Evolutionary conservation across 2,113 vertebrate species (phyloP).

Genomic region (Antechinus flavipes): DNA sequence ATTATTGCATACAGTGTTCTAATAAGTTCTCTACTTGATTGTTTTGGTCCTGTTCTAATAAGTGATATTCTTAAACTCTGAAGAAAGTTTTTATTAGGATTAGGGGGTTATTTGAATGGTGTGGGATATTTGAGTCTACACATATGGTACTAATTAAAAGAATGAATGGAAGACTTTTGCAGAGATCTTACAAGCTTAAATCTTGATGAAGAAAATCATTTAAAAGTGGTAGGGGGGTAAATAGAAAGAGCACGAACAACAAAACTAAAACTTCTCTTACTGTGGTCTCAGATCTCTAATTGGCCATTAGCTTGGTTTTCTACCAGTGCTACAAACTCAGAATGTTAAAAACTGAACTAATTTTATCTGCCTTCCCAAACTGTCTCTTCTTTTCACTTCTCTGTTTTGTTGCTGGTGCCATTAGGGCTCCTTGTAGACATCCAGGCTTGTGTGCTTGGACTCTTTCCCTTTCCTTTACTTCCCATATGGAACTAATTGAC

Average conservation of each 20-base stretch:
- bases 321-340: neutral
- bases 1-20: conserved; percentile 13
- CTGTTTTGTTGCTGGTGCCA: neutral
- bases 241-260: neutral
- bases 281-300: neutral
- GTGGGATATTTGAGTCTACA: neutral
- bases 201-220: neutral
- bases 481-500: neutral
- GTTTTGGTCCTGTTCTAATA: neutral
- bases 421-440: neutral
- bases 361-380: neutral
- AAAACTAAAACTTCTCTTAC: neutral
- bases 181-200: neutral
- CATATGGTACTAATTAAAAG: neutral
- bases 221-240: neutral
- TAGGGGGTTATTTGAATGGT: neutral
- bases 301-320: neutral
- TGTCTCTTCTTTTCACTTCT: neutral
- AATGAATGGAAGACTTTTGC: neutral
- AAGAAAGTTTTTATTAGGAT: conserved; percentile 41
- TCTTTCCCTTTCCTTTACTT: neutral
- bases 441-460: neutral
- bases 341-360: neutral
- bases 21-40: conserved; percentile 25
- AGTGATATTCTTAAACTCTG: conserved; percentile 18